Evolutionary conservation across 1,140 invertebrate species (phyloP), one percentile per base, ranked within the genome.

Genomic region (Drosophila trapezifrons): DNA sequence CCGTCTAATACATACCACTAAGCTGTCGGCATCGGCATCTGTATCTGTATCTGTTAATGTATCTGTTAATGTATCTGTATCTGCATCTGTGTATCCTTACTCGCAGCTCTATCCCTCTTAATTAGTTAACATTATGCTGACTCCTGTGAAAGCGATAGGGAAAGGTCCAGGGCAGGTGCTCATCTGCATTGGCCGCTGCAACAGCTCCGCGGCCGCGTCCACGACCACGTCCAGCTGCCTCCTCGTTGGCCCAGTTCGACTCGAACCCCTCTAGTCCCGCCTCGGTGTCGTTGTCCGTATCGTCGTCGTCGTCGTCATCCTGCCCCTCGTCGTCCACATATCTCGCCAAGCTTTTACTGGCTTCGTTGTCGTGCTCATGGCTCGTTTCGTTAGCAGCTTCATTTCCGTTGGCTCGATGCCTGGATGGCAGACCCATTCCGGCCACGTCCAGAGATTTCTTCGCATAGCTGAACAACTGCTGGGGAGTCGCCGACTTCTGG

Each of bases 341-440:
- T 46, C 69, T 63, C 57, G 77, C 70, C 71, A 80, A 54, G 65
- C 59, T 75, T 77, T 86, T 72, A 40, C 65, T 72, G 71, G 64
- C 65, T 35, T 47, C 58, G 38, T 62, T 60, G 35, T 60, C 72
- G 40, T 65, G 59, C 46, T 84, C 67, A 74, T 90, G 71, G 75
- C 76, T 86, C 70, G 78, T 90, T 81, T 90, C 87, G 69, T 80
- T 86, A 52, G 73, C 77, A 64, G 90, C 75, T 78, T 87, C 87
- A 79, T 90, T 90, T 90, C 80, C 87, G 74, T 70, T 84, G 40
- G 49, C 27, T 66, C 77, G 79, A 67, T 79, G 78, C 65, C 78
- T 70, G 52, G 56, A 37, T 37, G 51, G 40, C 63, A 69, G 42
- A 27, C 71, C 67, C 57, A 66, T 63, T 42, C 71, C 76, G 40